These are phyloP conservation scores for Halesus radiatus DNA, from an alignment of 1,140 invertebrate genomes.

Conservation along the genomic window DNA sequence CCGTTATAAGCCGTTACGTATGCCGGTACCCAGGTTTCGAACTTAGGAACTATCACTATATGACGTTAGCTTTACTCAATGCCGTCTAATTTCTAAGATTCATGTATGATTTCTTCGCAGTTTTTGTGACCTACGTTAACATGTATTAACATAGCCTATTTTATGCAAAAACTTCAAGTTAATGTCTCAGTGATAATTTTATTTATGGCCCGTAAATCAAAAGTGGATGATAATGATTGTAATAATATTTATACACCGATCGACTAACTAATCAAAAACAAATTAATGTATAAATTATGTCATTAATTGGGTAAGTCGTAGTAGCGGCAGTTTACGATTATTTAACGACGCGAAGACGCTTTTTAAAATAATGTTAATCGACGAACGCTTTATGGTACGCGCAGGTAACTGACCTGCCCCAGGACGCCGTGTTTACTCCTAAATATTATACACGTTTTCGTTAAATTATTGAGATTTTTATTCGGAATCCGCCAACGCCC, in stretches of 20 bases:
- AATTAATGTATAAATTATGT: neutral
- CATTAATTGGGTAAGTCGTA: neutral
- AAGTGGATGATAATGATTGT: too few species aligned
- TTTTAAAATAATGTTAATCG: conserved; percentile 6
- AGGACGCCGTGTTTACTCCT: neutral
- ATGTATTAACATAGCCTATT: too few species aligned
- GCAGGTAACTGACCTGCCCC: conserved; percentile 25
- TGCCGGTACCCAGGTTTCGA: too few species aligned
- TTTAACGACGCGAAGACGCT: conserved; percentile 7
- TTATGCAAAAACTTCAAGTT: too few species aligned
- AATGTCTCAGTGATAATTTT: too few species aligned
- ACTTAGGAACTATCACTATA: too few species aligned
- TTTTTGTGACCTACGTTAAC: too few species aligned
- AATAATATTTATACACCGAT: neutral
- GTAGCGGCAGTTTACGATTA: neutral
- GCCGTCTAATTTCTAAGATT: too few species aligned
- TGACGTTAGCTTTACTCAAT: too few species aligned
- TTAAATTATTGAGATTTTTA: neutral
- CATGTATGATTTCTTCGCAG: too few species aligned
- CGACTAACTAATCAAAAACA: neutral
- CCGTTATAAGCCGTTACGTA: too few species aligned
- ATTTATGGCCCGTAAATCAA: too few species aligned
- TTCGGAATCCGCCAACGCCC: conserved; percentile 1
- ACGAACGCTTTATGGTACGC: neutral
- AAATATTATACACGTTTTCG: neutral